Percentiles rank a stretch among this genome's conserved stretches.
Conservation (phyloP, 2,113 vertebrate species). For the Entelurus aequoreus region DNA sequence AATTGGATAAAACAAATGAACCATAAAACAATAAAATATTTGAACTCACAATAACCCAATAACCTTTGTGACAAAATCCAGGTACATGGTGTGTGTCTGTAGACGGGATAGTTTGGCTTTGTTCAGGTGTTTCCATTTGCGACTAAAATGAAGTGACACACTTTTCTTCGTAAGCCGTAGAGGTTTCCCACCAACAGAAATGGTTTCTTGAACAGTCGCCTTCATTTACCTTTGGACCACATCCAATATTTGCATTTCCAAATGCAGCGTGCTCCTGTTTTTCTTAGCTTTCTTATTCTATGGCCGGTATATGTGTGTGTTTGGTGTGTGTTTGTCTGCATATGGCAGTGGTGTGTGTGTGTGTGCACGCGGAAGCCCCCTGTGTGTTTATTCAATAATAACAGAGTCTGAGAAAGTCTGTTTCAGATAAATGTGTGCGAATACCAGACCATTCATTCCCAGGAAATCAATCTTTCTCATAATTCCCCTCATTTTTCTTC, state of each 20-base stretch:
- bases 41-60: no score
- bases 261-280: slow-evolving; percentile 30
- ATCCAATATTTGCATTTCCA: slow-evolving; percentile 18
- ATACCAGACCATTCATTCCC: slow-evolving; percentile 65
- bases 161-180: neutral
- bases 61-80: no score
- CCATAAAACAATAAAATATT: no score
- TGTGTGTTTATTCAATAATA: slow-evolving; percentile 60
- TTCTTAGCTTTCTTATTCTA: slow-evolving; percentile 22
- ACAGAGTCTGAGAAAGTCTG: slow-evolving; percentile 57
- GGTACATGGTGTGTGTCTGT: no score
- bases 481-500: slow-evolving; percentile 72
- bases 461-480: slow-evolving; percentile 72
- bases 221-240: slow-evolving; percentile 12
- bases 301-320: slow-evolving; percentile 6
- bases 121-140: no score
- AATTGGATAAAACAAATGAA: no score
- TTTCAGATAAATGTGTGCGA: slow-evolving; percentile 65
- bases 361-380: neutral
- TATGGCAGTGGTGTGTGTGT: slow-evolving; percentile 11
- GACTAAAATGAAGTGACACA: neutral
- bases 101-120: no score
- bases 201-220: slow-evolving; percentile 10
- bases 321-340: slow-evolving; percentile 35
- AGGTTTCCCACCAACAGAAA: neutral